Evolutionary conservation across 2,888 invertebrate genomes (phyloP), one percentile per base, ranked within the genome.

Genomic region (Fragum whitleyi): DNA sequence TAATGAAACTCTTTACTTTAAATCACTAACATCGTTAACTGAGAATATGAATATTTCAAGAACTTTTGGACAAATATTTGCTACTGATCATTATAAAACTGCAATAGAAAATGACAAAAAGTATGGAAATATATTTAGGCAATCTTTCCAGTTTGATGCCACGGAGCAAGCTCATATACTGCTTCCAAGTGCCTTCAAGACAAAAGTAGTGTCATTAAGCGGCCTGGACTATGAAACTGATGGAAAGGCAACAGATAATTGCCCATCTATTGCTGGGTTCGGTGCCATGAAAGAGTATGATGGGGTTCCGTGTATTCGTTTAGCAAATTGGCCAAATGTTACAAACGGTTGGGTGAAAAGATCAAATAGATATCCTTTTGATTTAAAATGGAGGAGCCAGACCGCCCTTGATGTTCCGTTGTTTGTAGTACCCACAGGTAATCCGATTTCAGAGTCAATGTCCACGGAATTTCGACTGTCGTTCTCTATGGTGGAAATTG

Each of bases 371-470:
- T 61, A 23, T 16, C n/a, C 55, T 32, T 55, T 78, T 11, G 68
- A 61, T 55, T 51, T 5, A 0, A 28, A 61, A 62, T 78, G 72
- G 69, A 72, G 57, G 26, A 47, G 62, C 9, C 6, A 29, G 39
- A 68, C 75, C 0, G 28, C 62, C 7, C 21, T 72, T 16, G 23
- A n/a, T 2, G 68, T 73, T 16, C 68, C 78, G 7, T 36, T 82
- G 2, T 82, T 71, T 65, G n/a, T 82, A 1, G 81, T 82, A 6
- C 74, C 81, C 14, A 78, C 81, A 9, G 81, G 81, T 21, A 78
- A 82, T 47, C 72, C 75, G 21, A 11, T 39, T 16, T 78, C 81
- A 11, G 19, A 1, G 2, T 21, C 75, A 6, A 59, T 39, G 51
- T 36, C 61, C 0, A 26, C 23, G 0, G 75, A 82, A 29, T 82